A percentile compares a stretch with the other conserved stretches of the same genome.
phyloP scores from a whole-genome alignment of 1,140 invertebrate species.

The Bactericera cockerelli region DNA sequence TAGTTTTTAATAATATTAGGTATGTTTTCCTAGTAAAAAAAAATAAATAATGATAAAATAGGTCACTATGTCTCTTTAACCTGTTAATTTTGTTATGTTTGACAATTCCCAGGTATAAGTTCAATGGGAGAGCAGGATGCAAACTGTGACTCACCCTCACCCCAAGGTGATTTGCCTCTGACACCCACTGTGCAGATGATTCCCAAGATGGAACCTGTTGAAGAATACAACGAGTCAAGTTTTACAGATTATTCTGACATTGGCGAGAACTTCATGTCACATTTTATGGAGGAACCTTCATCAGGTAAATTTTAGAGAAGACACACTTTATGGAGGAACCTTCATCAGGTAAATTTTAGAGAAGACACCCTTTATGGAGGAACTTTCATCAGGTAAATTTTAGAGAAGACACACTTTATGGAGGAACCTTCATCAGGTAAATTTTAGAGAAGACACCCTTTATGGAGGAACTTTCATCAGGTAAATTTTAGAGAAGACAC shows the following conservation, averaged over 20 bases:
- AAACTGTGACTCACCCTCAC: not conserved
- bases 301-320: not conserved
- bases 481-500: too few relatives aligned
- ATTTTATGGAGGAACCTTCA: conserved; percentile 5
- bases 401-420: not conserved
- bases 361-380: not conserved
- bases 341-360: too few relatives aligned
- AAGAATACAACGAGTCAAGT: not conserved
- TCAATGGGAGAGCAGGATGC: not conserved
- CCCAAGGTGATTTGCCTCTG: not conserved
- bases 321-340: conserved; percentile 2
- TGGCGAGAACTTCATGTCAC: not conserved
- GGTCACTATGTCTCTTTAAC: too few relatives aligned
- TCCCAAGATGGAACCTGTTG: not conserved
- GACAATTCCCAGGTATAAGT: conserved; percentile 2
- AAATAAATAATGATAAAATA: too few relatives aligned
- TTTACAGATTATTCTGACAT: not conserved
- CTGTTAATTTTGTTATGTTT: too few relatives aligned
- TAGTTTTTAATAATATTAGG: too few relatives aligned
- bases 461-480: too few relatives aligned
- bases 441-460: too few relatives aligned
- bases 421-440: not conserved
- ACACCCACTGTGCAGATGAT: not conserved
- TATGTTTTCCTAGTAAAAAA: too few relatives aligned
- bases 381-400: not conserved